Evolutionary conservation across 2,888 invertebrate genomes (phyloP), one percentile per base, ranked within the genome.

Genomic region (Dryomyza anilis): DNA sequence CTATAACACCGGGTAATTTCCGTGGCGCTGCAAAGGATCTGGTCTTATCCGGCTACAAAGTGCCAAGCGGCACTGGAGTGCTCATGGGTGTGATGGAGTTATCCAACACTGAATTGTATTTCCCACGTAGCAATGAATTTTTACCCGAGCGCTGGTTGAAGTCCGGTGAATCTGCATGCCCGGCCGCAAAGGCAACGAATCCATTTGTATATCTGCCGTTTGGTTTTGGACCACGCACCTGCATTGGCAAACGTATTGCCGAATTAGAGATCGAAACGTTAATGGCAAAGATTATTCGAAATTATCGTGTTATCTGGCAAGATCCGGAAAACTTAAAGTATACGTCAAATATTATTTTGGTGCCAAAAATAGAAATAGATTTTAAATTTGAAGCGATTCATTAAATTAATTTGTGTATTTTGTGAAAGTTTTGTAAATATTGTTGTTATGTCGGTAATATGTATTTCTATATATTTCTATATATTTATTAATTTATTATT

Each of bases 71-170:
- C 63, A 88, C 91, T 0, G 90, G 92, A 76, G 87, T 93, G 0
- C 85, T 93, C 56, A 89, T 93, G 78, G 91, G 90, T 67, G 89
- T 91, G 71, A 88, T 89, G 75, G 86, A 87, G 14, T 87, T 80
- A 7, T 72, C 75, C 10, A 84, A 87, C 71, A 85, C 86, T 74
- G 89, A 89, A 10, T 82, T 87, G 61, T 87, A 91, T 71, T 92
- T 89, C 73, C 84, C 87, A 0, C 83, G 85, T 19, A 85, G 90
- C 7, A 74, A 84, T 0, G 85, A 88, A 61, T 94, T 88, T 75
- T 77, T 89, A 45, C 94, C 94, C 0, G 93, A 93, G 76, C 84
- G 94, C 50, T 95, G 94, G 94, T 71, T 86, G 4, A 85, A 85
- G 48, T 16, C 63, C 0, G 71, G 72, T 3, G 50, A 64, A 3